Evolutionary conservation across 2,797 vertebrate species (phyloP).

Genomic region (Anguilla anguilla): DNA sequence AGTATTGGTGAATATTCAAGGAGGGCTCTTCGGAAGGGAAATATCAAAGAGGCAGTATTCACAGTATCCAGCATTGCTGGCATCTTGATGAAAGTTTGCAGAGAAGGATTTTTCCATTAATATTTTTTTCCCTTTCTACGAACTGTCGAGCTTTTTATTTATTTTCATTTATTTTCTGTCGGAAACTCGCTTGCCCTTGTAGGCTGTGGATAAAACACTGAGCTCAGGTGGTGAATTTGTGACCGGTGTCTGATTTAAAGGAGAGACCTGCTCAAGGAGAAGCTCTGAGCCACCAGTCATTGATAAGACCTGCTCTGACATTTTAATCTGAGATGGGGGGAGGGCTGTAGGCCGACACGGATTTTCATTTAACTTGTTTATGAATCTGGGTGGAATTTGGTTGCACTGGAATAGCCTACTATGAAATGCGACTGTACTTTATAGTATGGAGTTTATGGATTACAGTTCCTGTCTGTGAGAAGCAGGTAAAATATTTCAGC

Average conservation of each 20-base stretch:
- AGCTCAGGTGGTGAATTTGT: background rate
- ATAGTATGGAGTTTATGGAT: background rate
- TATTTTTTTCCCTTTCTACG: background rate
- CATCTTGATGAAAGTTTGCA: background rate
- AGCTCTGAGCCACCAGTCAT: background rate
- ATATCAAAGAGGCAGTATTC: slow-evolving; percentile 1
- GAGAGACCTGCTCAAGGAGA: background rate
- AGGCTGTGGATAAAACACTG: background rate
- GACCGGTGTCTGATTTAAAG: background rate
- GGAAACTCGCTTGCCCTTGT: background rate
- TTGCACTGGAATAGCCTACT: background rate
- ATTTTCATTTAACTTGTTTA: background rate
- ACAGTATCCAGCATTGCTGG: background rate
- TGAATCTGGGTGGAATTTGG: background rate
- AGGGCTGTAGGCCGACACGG: background rate
- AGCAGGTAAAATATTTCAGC: background rate
- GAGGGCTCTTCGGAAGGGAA: background rate
- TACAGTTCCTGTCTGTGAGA: background rate
- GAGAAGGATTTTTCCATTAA: background rate
- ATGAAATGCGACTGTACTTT: background rate
- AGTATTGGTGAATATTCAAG: background rate
- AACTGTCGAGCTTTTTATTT: background rate
- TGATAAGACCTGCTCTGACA: background rate
- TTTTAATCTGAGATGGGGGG: background rate
- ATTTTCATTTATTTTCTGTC: background rate